These are phyloP conservation scores for Prostheceraeus crozeri DNA, from an alignment of 2,888 invertebrate genomes.

Conservation along the genomic window DNA sequence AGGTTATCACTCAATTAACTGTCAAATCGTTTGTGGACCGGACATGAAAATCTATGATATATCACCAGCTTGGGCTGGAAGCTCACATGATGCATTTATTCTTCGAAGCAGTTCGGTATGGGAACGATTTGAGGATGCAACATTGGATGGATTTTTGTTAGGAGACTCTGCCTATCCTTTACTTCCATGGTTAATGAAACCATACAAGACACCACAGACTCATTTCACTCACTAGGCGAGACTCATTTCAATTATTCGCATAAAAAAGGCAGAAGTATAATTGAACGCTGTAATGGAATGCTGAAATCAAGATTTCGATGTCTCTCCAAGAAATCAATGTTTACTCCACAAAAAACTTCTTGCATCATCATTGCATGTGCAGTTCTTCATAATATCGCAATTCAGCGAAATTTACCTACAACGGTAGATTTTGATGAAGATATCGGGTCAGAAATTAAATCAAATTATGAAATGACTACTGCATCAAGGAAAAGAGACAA, in stretches of 20 bases:
- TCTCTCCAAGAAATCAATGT: slow-evolving; percentile 3
- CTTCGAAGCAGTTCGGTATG: slow-evolving; percentile 35
- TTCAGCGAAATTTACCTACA: not conserved
- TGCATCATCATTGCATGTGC: not conserved
- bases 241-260: not conserved
- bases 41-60: slow-evolving; percentile 39
- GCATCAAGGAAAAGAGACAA: too few species aligned
- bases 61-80: slow-evolving; percentile 42
- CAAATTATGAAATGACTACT: too few species aligned
- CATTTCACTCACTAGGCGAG: too few species aligned
- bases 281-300: slow-evolving; percentile 7
- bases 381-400: slow-evolving; percentile 22
- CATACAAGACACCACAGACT: slow-evolving; percentile 30
- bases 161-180: slow-evolving; percentile 39
- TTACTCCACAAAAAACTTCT: slow-evolving; percentile 1
- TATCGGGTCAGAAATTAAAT: too few species aligned
- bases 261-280: not conserved
- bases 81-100: slow-evolving; percentile 43
- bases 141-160: slow-evolving; percentile 30
- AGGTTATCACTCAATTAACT: slow-evolving; percentile 43
- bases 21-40: slow-evolving; percentile 41
- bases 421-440: not conserved
- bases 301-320: slow-evolving; percentile 22
- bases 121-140: slow-evolving; percentile 37
- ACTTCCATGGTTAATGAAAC: slow-evolving; percentile 37